These are phyloP conservation scores for Acropternis orthonyx DNA, from an alignment of 2,797 vertebrate species.

Conservation along the genomic window DNA sequence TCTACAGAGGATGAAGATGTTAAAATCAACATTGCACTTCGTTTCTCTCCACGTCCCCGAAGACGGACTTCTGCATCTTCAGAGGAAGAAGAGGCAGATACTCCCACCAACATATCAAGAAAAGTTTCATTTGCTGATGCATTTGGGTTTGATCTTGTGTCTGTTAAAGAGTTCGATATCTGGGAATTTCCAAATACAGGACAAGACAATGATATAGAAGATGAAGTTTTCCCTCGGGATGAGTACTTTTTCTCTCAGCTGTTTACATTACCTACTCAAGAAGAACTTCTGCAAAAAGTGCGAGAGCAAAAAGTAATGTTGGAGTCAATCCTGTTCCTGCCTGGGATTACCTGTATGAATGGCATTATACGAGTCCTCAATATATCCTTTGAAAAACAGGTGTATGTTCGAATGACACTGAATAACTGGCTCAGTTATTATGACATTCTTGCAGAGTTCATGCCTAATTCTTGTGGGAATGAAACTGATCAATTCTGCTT, in stretches of 20 bases:
- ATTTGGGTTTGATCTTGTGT: slow-evolving; percentile 92
- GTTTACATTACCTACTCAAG: slow-evolving; percentile 82
- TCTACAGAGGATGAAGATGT: slow-evolving; percentile 75
- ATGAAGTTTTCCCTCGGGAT: slow-evolving; percentile 70
- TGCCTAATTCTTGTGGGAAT: slow-evolving; percentile 89
- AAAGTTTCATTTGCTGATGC: slow-evolving; percentile 97
- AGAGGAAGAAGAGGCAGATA: slow-evolving; percentile 83
- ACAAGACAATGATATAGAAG: slow-evolving; percentile 52
- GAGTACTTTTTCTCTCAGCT: slow-evolving; percentile 85
- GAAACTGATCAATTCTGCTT: slow-evolving; percentile 92
- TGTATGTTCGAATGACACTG: slow-evolving; percentile 85
- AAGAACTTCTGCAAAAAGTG: slow-evolving; percentile 84
- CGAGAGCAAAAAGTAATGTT: slow-evolving; percentile 83
- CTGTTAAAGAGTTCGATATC: slow-evolving; percentile 91
- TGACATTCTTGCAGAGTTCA: slow-evolving; percentile 88
- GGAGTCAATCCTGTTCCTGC: slow-evolving; percentile 85
- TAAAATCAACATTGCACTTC: slow-evolving; percentile 78
- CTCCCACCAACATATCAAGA: slow-evolving; percentile 73
- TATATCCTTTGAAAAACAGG: slow-evolving; percentile 87
- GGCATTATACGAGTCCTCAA: slow-evolving; percentile 90
- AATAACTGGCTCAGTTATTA: slow-evolving; percentile 88
- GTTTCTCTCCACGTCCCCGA: slow-evolving; percentile 84
- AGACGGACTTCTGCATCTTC: slow-evolving; percentile 80
- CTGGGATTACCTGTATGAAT: slow-evolving; percentile 82
- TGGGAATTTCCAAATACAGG: slow-evolving; percentile 72